Base-by-base conservation (phyloP, 1,140 invertebrate species). In the Coenobita brevimanus region DNA sequence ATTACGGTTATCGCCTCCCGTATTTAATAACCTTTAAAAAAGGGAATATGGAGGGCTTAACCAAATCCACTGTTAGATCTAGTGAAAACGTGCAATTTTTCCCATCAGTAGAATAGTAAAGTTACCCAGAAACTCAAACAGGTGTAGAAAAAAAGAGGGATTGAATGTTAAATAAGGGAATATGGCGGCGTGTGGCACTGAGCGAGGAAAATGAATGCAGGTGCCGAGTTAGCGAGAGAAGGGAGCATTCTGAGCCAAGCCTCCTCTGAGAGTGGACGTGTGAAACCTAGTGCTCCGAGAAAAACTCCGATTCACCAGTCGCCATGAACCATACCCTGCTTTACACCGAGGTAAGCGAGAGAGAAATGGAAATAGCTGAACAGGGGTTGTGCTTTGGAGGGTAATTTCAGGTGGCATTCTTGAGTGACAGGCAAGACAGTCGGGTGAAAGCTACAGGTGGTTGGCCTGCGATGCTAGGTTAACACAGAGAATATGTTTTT, bases 371-470 rank as follows among this genome's bases (percentile, higher is more conserved):
- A 33, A 57, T 71, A 36, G 33, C 21, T 83, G 64, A 69, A 54
- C 4, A 27, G 6, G 43, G 17, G 36, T 13, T 24, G 8, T 15
- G 4, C 1, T 6, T n/a, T 4, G 33, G 67, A 71, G 43, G 13
- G 41, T 13, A 27, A 41, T 38, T 15, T 13, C 15, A 33, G 41
- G 33, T 15, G 62, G 21, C 6, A 33, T n/a, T 33, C 8, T 13
- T 6, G 27, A 30, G 33, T 8, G 27, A 50, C 21, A 46, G 33
- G 17, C 2, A 3, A 17, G 73, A 46, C 2, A n/a, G n/a, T 24
- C 17, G 0, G 75, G 85, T 80, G 85, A 87, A 87, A 87, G 85
- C 85, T 71, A 87, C 85, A 87, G 85, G 85, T 87, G 84, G 82
- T 85, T 64, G 50, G 33, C 24, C 38, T 62, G 30, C 3, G 15